phyloP scores from a whole-genome alignment of 2,888 invertebrate genomes.

The Melanostoma mellinum region DNA sequence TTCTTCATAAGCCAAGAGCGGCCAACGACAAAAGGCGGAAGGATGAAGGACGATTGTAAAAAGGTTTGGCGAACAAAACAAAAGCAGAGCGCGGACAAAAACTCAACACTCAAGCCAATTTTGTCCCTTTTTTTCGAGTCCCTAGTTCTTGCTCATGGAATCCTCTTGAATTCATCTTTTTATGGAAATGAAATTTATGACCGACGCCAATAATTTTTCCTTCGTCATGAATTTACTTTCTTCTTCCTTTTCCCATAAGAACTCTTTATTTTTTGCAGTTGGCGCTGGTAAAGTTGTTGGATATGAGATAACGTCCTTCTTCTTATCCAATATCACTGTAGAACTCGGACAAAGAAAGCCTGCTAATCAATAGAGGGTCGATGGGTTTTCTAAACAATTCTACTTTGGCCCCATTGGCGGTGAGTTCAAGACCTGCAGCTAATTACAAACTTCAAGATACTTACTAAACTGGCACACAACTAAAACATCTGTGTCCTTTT shows the following conservation, averaged over 20 bases:
- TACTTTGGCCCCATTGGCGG: too few species aligned
- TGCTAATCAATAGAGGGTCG: too few species aligned
- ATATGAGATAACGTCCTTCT: slow-evolving; percentile 45
- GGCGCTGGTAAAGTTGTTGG: slow-evolving; percentile 52
- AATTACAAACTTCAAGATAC: too few species aligned
- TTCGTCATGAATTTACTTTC: slow-evolving; percentile 34
- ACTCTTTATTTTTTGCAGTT: slow-evolving; percentile 18
- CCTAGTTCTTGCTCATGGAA: slow-evolving; percentile 35
- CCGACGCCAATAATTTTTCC: slow-evolving; percentile 61
- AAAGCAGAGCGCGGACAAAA: slow-evolving; percentile 44
- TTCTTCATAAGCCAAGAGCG: slow-evolving; percentile 68
- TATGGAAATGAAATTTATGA: slow-evolving; percentile 69
- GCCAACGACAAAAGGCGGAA: slow-evolving; percentile 9
- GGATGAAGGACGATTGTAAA: slow-evolving; percentile 38
- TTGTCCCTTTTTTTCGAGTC: slow-evolving; percentile 21
- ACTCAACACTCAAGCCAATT: slow-evolving; percentile 46
- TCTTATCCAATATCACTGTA: slow-evolving; percentile 7
- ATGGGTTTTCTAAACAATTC: too few species aligned
- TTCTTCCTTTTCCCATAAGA: slow-evolving; percentile 9
- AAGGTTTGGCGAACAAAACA: slow-evolving; percentile 41
- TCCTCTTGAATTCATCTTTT: slow-evolving; percentile 64
- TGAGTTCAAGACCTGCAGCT: too few species aligned
- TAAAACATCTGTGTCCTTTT: too few species aligned
- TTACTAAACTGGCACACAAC: too few species aligned
- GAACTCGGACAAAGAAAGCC: background rate